phyloP scores from a whole-genome alignment of 2,888 invertebrate species.

The Melitaea athalia region DNA sequence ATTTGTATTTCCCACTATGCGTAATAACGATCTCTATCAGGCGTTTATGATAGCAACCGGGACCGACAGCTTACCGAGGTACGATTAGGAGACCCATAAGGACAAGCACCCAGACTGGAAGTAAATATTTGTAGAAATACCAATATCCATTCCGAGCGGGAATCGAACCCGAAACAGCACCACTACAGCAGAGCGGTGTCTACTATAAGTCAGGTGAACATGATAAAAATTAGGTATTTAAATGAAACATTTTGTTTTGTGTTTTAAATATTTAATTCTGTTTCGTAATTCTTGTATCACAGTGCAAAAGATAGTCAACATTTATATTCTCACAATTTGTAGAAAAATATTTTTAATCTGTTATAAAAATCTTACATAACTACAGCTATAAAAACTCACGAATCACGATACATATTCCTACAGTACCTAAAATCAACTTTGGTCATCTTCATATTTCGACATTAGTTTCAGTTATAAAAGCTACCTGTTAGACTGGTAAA shows the following conservation, averaged over 20 bases:
- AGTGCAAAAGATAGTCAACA: slow-evolving; percentile 36
- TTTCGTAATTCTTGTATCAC: slow-evolving; percentile 36
- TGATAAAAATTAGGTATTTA: background rate
- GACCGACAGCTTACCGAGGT: too few relatives aligned
- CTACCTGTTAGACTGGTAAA: background rate
- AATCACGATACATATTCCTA: slow-evolving; percentile 17
- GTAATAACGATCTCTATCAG: too few relatives aligned
- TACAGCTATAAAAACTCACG: slow-evolving; percentile 5
- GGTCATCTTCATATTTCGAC: background rate
- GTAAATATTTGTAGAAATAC: too few relatives aligned
- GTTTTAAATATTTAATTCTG: slow-evolving; percentile 29
- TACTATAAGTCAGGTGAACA: too few relatives aligned
- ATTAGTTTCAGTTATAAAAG: background rate
- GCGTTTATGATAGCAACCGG: too few relatives aligned
- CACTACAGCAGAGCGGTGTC: too few relatives aligned
- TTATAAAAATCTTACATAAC: slow-evolving; percentile 4
- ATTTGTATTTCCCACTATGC: too few relatives aligned
- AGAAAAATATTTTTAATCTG: slow-evolving; percentile 23
- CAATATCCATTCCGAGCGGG: too few relatives aligned
- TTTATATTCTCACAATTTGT: slow-evolving; percentile 19
- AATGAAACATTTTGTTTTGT: slow-evolving; percentile 12
- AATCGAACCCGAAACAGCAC: too few relatives aligned
- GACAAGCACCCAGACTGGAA: too few relatives aligned
- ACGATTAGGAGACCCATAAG: too few relatives aligned
- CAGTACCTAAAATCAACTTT: background rate